These are phyloP conservation scores for Diloba caeruleocephala DNA, from an alignment of 2,888 invertebrate genomes.

Conservation along the genomic window DNA sequence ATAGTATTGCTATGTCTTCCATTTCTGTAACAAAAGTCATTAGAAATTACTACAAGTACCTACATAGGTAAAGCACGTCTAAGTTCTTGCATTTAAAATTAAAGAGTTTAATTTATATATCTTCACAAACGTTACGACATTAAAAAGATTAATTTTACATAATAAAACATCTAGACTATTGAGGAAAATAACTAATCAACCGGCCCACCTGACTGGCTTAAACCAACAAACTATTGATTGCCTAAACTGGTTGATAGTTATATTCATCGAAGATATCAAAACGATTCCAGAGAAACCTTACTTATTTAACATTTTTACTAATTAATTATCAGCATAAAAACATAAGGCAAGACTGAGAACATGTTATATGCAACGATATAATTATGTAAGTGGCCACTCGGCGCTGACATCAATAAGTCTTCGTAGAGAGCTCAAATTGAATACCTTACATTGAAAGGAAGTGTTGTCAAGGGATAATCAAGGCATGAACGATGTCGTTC, in stretches of 20 bases:
- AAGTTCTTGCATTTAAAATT: conserved; percentile 14
- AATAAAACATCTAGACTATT: no score
- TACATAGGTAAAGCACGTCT: background rate
- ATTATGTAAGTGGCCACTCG: conserved; percentile 4
- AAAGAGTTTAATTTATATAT: no score
- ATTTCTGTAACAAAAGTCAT: conserved; percentile 87
- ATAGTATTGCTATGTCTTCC: conserved; percentile 95
- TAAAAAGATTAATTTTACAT: no score
- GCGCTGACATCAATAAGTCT: conserved; percentile 38
- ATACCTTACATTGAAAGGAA: conserved; percentile 72
- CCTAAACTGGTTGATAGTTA: conserved; percentile 1
- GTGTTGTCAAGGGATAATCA: conserved; percentile 81
- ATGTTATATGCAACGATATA: conserved; percentile 16
- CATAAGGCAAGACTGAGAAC: conserved; percentile 15
- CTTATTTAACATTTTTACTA: conserved; percentile 17
- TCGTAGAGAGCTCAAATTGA: conserved; percentile 47
- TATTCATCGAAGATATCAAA: conserved; percentile 24
- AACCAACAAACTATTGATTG: conserved; percentile 18
- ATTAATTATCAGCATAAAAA: conserved; percentile 21
- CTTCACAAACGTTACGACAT: no score
- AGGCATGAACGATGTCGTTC: conserved; percentile 84
- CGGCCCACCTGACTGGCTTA: conserved; percentile 4
- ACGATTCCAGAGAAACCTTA: conserved; percentile 5
- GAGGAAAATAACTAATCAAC: conserved; percentile 11
- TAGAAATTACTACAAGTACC: background rate